Evolutionary conservation across 2,888 invertebrate species (phyloP).

Genomic region (Andrena dorsata): DNA sequence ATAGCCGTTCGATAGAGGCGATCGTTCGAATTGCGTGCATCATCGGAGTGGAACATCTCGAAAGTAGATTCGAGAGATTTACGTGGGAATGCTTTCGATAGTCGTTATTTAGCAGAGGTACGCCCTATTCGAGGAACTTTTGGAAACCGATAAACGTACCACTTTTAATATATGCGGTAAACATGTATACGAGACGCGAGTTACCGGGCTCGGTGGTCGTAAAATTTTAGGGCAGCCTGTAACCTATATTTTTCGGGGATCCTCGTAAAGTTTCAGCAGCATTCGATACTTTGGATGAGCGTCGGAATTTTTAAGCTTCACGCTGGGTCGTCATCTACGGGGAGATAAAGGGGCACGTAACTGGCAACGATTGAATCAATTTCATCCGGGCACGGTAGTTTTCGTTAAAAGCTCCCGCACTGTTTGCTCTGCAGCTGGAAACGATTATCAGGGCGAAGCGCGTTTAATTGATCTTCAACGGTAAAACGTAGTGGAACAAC

Average conservation of each 20-base stretch:
- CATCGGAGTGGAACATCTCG: neutral
- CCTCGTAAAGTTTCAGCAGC: slow-evolving; percentile 29
- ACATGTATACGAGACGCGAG: slow-evolving; percentile 9
- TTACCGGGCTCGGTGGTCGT: slow-evolving; percentile 19
- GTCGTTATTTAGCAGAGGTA: neutral
- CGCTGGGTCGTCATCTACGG: neutral
- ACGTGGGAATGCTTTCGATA: neutral
- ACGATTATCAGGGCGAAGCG: slow-evolving; percentile 1
- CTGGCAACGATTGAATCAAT: slow-evolving; percentile 1
- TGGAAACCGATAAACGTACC: slow-evolving; percentile 21
- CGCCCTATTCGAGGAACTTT: neutral
- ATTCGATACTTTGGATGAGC: slow-evolving; percentile 4
- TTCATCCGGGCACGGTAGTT: neutral
- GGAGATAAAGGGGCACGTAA: neutral
- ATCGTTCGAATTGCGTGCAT: neutral
- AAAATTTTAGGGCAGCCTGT: slow-evolving; percentile 29
- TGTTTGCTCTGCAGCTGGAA: neutral
- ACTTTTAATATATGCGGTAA: slow-evolving; percentile 12
- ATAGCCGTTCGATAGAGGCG: neutral
- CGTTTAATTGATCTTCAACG: slow-evolving; percentile 40
- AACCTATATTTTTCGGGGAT: slow-evolving; percentile 14
- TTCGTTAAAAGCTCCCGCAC: neutral
- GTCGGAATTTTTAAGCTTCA: slow-evolving; percentile 8
- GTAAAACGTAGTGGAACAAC: slow-evolving; percentile 57
- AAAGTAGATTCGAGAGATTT: neutral